A percentile compares a stretch with the other conserved stretches of the same genome.
phyloP scores from a whole-genome alignment of 2,113 vertebrate genomes.

The Pangasianodon hypophthalmus region DNA sequence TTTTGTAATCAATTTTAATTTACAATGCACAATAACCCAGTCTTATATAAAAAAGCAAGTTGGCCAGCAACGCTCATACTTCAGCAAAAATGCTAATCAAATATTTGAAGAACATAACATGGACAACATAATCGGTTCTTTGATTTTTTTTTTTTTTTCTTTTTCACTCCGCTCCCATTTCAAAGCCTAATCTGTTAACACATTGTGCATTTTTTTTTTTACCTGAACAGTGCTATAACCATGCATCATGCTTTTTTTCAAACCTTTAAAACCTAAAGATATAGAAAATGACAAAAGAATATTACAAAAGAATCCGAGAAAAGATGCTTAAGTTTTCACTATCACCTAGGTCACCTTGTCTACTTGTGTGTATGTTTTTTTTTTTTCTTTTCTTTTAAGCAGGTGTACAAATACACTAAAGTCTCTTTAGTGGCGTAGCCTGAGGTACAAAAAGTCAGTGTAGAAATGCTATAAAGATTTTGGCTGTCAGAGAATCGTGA shows the following conservation, averaged over 20 bases:
- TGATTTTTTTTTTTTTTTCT: conserved; percentile 22
- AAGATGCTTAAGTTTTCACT: conserved; percentile 44
- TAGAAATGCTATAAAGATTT: conserved; percentile 49
- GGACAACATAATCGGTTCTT: background rate
- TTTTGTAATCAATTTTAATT: conserved; percentile 71
- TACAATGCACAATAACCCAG: conserved; percentile 61
- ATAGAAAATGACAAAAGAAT: conserved; percentile 65
- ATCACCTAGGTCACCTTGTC: background rate
- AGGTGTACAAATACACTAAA: conserved; percentile 45
- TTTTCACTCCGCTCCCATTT: conserved; percentile 14
- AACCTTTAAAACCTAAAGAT: conserved; percentile 45
- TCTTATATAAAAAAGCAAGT: conserved; percentile 65
- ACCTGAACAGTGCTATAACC: conserved; percentile 44
- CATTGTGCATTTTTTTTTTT: conserved; percentile 47
- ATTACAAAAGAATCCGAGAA: conserved; percentile 46
- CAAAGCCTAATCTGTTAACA: conserved; percentile 26
- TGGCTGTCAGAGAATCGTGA: conserved; percentile 24
- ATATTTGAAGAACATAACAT: conserved; percentile 49
- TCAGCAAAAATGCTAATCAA: conserved; percentile 57
- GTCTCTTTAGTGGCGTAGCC: conserved; percentile 47
- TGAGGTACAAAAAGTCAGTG: conserved; percentile 58
- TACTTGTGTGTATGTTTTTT: background rate
- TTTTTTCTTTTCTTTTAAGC: conserved; percentile 10
- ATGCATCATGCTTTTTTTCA: conserved; percentile 64
- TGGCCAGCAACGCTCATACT: conserved; percentile 75